These are phyloP conservation scores for Lacanobia wlatinum DNA, from an alignment of 2,888 invertebrate genomes.

Conservation along the genomic window DNA sequence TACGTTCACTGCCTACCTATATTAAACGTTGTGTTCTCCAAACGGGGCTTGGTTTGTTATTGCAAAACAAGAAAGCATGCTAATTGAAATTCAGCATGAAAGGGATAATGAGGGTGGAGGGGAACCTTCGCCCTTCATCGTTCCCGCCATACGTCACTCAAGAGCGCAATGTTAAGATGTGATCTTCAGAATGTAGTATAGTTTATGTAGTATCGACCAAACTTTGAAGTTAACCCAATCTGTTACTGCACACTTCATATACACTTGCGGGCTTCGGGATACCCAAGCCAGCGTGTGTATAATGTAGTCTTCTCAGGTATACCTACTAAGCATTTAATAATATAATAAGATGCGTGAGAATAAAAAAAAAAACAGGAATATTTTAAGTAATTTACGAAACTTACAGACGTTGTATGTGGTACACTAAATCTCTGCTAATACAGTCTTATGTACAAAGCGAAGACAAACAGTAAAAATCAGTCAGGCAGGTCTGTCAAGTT, in stretches of 20 bases:
- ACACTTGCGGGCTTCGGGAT: not conserved
- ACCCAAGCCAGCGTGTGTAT: not conserved
- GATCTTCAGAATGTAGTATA: constrained; percentile 34
- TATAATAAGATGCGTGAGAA: too few relatives aligned
- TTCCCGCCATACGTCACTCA: constrained; percentile 79
- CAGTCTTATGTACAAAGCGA: not conserved
- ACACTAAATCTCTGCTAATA: too few relatives aligned
- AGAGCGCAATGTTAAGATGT: constrained; percentile 72
- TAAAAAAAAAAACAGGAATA: not conserved
- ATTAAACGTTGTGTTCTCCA: constrained; percentile 72
- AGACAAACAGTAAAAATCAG: not conserved
- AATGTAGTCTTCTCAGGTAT: not conserved
- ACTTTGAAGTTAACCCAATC: constrained; percentile 40
- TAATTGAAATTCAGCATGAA: constrained; percentile 90
- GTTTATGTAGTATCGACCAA: constrained; percentile 54
- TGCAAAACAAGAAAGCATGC: constrained; percentile 88
- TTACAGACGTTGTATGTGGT: not conserved
- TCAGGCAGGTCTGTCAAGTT: not conserved
- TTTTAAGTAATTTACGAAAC: not conserved
- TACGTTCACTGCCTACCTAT: constrained; percentile 19
- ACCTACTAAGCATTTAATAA: not conserved
- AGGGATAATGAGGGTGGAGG: constrained; percentile 88
- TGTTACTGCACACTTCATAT: constrained; percentile 26
- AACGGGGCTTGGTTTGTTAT: constrained; percentile 83
- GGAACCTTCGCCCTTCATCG: constrained; percentile 64